These are phyloP conservation scores for Cotesia typhae DNA, from an alignment of 1,140 invertebrate species.

Conservation along the genomic window DNA sequence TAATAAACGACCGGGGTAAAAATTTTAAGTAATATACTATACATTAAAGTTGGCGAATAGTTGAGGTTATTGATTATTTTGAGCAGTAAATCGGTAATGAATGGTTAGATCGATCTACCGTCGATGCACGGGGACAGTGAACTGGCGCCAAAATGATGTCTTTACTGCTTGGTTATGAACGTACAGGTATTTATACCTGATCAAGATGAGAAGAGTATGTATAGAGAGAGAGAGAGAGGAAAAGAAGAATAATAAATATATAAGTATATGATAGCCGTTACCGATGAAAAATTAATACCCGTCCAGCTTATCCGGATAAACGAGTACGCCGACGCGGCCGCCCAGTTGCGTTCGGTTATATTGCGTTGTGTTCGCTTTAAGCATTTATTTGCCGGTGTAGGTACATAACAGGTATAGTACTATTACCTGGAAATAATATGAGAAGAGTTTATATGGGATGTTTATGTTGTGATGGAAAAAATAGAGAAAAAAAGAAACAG, in stretches of 20 bases:
- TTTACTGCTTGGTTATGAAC: constrained; percentile 19
- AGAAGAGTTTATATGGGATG: neutral
- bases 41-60: too few species aligned
- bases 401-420: neutral
- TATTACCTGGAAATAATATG: neutral
- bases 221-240: too few species aligned
- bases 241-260: too few species aligned
- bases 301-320: constrained; percentile 31
- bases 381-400: neutral
- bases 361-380: neutral
- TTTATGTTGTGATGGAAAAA: neutral
- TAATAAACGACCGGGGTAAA: neutral
- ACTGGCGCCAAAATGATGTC: constrained; percentile 30
- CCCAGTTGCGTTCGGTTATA: constrained; percentile 6
- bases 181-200: too few species aligned
- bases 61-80: neutral
- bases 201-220: too few species aligned
- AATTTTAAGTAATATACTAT: too few species aligned
- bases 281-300: constrained; percentile 31
- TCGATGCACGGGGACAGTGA: neutral
- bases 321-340: constrained; percentile 23
- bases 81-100: constrained; percentile 7
- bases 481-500: neutral
- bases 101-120: neutral
- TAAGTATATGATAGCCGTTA: constrained; percentile 3